Evolutionary conservation across 2,113 vertebrate genomes (phyloP), one percentile per base, ranked within the genome.

Genomic region (Dipodomys ordii): DNA sequence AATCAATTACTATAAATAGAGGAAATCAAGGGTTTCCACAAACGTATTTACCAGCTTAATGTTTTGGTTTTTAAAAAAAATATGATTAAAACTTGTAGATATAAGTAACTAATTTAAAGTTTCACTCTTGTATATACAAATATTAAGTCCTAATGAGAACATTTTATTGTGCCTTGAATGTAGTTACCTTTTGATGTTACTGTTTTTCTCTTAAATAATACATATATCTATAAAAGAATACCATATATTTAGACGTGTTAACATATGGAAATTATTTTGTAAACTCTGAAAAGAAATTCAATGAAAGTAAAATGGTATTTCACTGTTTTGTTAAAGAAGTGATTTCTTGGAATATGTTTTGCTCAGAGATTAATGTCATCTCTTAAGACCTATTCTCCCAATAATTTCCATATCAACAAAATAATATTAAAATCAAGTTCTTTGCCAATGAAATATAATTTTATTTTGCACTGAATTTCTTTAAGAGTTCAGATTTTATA

Each of bases 271-370:
- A n/a, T 60, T 46, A 15, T 67, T 94, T 90, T 64, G 15, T 81
- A 82, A 94, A n/a, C 82, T 79, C 4, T 77, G 7, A 15, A 46
- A 64, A 60, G 49, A 84, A 90, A 60, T 68, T 15, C 1, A 78
- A 8, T 77, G 7, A 85, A 78, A 76, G 25, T 92, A 79, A 93
- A 68, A 60, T 62, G 65, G 49, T n/a, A 39, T 71, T 76, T 92
- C 27, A 83, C 35, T 79, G 72, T 13, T 9, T 53, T 11, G 12
- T 9, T 11, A 9, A 13, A 53, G 49, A 57, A 57, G 53, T 57
- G 53, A 57, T 57, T 13, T 57, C 12, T 57, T 57, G 53, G 12
- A 57, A 16, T 49, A 49, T 57, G 2, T 57, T 57, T 57, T 57
- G 53, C 19, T 57, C 53, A 57, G 3, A 57, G 53, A 57, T 18